A percentile compares a stretch with the other conserved stretches of the same genome.
These are phyloP conservation scores for Solea solea DNA, from an alignment of 2,113 vertebrate species.

Conservation along the genomic window DNA sequence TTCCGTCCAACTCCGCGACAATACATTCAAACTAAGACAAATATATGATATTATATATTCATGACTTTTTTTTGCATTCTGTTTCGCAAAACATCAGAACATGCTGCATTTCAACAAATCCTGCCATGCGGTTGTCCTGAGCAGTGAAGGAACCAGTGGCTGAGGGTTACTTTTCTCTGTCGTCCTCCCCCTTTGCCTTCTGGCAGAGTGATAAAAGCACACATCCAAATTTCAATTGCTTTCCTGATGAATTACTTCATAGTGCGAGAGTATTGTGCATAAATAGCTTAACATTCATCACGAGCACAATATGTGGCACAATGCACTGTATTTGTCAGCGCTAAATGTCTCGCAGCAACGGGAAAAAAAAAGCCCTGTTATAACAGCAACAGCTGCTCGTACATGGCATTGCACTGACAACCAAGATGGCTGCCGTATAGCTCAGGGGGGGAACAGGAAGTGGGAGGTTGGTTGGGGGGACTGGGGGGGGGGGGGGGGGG, in stretches of 20 bases:
- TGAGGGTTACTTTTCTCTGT: slow-evolving; percentile 3
- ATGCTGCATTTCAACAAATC: background rate
- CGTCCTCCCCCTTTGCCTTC: background rate
- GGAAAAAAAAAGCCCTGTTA: slow-evolving; percentile 36
- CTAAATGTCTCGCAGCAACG: slow-evolving; percentile 41
- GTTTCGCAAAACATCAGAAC: background rate
- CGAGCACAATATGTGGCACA: slow-evolving; percentile 37
- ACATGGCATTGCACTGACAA: slow-evolving; percentile 34
- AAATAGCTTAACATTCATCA: slow-evolving; percentile 51
- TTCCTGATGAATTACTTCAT: slow-evolving; percentile 43
- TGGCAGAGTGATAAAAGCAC: slow-evolving; percentile 32
- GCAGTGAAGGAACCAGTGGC: background rate
- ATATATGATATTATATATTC: background rate
- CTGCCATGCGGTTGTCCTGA: background rate
- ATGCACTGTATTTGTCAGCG: slow-evolving; percentile 31
- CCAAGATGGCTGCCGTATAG: slow-evolving; percentile 57
- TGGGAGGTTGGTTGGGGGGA: slow-evolving; percentile 10
- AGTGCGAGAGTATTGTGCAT: slow-evolving; percentile 25
- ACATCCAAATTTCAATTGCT: slow-evolving; percentile 23
- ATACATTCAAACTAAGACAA: background rate
- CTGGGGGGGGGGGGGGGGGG: no score
- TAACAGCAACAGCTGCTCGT: slow-evolving; percentile 51
- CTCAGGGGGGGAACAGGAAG: slow-evolving; percentile 44
- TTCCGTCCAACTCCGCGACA: background rate
- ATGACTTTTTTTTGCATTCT: background rate